These are phyloP conservation scores for Pterobdella sp. DNA, from an alignment of 2,888 invertebrate genomes.

Conservation along the genomic window DNA sequence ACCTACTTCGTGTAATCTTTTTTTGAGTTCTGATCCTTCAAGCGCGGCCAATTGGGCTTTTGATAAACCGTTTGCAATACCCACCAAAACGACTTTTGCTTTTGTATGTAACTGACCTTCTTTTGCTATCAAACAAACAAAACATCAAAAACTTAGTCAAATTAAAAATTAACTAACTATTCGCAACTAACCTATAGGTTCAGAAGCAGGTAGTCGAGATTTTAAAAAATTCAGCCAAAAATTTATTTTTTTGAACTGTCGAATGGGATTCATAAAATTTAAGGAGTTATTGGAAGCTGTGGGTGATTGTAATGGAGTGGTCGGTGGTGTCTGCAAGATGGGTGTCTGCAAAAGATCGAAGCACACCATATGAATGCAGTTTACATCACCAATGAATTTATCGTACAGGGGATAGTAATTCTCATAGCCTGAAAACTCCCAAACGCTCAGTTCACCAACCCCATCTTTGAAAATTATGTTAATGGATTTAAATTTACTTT, in stretches of 20 bases:
- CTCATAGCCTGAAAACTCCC: conserved; percentile 72
- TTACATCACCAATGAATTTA: conserved; percentile 62
- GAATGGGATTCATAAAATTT: conserved; percentile 63
- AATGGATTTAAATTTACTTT: too few species aligned
- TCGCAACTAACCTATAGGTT: conserved; percentile 43
- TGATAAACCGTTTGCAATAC: not conserved
- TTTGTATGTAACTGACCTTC: conserved; percentile 16
- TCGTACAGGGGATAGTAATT: conserved; percentile 63
- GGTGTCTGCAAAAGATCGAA: conserved; percentile 63
- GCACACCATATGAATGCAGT: conserved; percentile 61
- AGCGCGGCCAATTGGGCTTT: not conserved
- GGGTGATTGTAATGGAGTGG: conserved; percentile 66
- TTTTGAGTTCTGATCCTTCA: conserved; percentile 11
- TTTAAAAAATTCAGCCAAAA: conserved; percentile 70
- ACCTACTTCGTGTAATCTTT: conserved; percentile 12
- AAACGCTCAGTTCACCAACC: conserved; percentile 61
- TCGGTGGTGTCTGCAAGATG: conserved; percentile 60
- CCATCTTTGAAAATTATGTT: conserved; percentile 51
- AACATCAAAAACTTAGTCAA: not conserved
- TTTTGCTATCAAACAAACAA: conserved; percentile 1
- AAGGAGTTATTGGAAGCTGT: conserved; percentile 58
- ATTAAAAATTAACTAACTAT: not conserved
- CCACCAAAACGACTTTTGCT: conserved; percentile 25
- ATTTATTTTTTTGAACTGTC: conserved; percentile 42
- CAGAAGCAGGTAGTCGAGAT: conserved; percentile 59